A percentile compares a stretch with the other conserved stretches of the same genome.
These are phyloP conservation scores for Bombyx huttoni DNA, from an alignment of 2,888 invertebrate species.

Conservation along the genomic window DNA sequence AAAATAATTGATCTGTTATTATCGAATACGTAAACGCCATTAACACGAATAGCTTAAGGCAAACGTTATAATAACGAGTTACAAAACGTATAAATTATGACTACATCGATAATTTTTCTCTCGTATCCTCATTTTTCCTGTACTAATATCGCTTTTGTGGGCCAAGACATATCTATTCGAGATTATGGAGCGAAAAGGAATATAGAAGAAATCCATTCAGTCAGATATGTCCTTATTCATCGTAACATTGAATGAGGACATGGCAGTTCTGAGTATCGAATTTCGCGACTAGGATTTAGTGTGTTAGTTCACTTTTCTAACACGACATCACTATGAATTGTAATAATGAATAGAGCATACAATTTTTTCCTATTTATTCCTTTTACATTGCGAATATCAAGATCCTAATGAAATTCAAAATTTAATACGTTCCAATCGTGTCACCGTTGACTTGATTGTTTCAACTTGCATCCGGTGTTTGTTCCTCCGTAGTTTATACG, in stretches of 20 bases:
- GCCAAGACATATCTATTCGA: background rate
- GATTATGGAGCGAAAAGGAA: background rate
- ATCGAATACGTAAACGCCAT: background rate
- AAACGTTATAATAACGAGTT: background rate
- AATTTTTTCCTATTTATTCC: no score
- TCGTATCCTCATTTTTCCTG: constrained; percentile 1
- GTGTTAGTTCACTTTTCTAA: background rate
- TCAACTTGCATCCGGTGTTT: no score
- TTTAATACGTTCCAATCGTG: no score
- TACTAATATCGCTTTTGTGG: constrained; percentile 1
- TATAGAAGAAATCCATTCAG: background rate
- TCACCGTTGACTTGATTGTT: no score
- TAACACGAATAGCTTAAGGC: background rate
- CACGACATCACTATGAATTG: background rate
- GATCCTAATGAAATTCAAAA: no score
- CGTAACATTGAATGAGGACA: background rate
- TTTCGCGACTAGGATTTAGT: background rate
- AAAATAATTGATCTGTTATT: background rate
- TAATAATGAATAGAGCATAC: background rate
- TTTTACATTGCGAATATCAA: no score
- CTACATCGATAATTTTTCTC: background rate
- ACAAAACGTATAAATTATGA: background rate
- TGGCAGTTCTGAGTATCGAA: background rate
- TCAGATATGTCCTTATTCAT: background rate
- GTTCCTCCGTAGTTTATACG: no score